Evolutionary conservation across 2,888 invertebrate genomes (phyloP), one percentile per base, ranked within the genome.

Genomic region (Chaetogeoica ovagalla): DNA sequence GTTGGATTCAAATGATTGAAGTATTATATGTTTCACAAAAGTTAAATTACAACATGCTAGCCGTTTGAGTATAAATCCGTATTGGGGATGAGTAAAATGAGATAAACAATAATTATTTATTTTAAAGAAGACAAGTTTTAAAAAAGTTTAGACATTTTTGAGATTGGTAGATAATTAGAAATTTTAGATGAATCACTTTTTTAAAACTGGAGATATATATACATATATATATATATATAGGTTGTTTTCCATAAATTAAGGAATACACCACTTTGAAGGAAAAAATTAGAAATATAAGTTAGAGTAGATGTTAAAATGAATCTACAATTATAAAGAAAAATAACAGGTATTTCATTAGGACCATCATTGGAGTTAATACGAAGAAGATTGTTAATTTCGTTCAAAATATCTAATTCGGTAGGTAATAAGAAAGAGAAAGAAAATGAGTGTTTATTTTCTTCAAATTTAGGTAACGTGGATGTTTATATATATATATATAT

Each of bases 311-410:
- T 39, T 39, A 39, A 7, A 39, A 63, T 63, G 39, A 63, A 63
- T 39, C 63, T 63, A 39, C 63, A 39, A 63, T 63, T 63, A 5
- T 39, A 63, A 9, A 63, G 63, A 17, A 63, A 63, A 63, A 63
- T 39, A 5, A 23, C 37, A 23, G 39, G 37, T 19, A 39, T 63
- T 13, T 63, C 39, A 63, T 63, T 19, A 19, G 37, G 63, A 63
- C 63, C 39, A 1, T 39, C 63, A 39, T 19, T 63, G 39, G 23
- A 63, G 39, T n/a, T 63, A 11, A 39, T n/a, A n/a, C n/a, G 11
- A 63, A 39, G 63, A 39, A 63, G 63, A 63, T 23, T 19, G 19
- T 23, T 19, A 63, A 63, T 23, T 23, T 65, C 19, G 19, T 65
- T 65, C 39, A 65, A 65, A 65, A 65, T 23, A 15, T 63, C 63